Conservation (phyloP, 2,113 vertebrate genomes). For the Tiliqua scincoides region DNA sequence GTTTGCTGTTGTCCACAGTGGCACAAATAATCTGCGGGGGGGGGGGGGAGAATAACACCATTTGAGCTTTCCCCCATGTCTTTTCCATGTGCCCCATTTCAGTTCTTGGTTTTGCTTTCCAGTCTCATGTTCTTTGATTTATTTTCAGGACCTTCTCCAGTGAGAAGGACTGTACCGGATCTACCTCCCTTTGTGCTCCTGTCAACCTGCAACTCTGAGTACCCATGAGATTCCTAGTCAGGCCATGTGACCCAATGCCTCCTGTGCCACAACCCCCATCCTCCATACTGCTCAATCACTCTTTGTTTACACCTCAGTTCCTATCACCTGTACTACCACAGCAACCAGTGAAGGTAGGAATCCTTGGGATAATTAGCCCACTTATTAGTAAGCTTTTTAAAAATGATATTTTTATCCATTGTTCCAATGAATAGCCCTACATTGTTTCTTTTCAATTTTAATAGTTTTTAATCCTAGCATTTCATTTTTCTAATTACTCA, state of each 20-base stretch:
- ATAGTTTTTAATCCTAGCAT: not conserved
- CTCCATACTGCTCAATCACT: too few species aligned
- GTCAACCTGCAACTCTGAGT: not conserved
- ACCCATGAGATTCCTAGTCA: not conserved
- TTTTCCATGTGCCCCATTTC: not conserved
- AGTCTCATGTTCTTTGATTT: not conserved
- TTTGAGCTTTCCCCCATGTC: conserved; percentile 3
- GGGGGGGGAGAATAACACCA: not conserved
- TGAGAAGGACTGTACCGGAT: not conserved
- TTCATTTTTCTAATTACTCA: not conserved
- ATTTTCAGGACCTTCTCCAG: not conserved
- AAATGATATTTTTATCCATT: not conserved
- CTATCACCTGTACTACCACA: not conserved
- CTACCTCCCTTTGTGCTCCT: not conserved
- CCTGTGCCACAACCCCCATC: not conserved
- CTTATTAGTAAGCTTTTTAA: too few species aligned
- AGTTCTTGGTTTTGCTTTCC: not conserved
- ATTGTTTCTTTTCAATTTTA: not conserved
- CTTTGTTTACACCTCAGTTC: not conserved
- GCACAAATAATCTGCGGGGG: conserved; percentile 72
- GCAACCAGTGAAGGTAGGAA: not conserved
- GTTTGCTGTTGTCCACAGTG: conserved; percentile 67
- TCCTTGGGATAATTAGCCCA: not conserved
- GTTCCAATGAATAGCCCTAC: too few species aligned
- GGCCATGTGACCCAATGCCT: too few species aligned